Evolutionary conservation across 2,888 invertebrate genomes (phyloP), one percentile per base, ranked within the genome.

Genomic region (Junonia oenone): DNA sequence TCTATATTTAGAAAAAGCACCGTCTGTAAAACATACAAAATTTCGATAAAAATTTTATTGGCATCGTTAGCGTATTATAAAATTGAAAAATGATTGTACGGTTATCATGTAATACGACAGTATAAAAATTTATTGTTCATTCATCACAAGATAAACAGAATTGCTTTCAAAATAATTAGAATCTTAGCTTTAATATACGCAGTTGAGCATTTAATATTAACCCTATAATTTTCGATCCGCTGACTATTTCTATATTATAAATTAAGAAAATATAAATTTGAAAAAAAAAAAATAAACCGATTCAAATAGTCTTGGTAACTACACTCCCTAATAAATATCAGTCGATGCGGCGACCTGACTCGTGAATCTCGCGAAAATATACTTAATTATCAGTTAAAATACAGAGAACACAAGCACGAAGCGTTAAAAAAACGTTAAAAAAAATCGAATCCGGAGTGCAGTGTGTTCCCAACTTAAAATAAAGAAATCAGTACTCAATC

Each of bases 1-100:
- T 78, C 71, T 87, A 79, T 88, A 87, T 89, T 88, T 87, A 83
- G 83, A 83, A 84, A 88, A 90, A 90, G 89, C 90, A 90, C 89
- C 89, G 81, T 88, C 85, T 84, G 87, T 89, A 88, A 85, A 88
- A 85, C 83, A 82, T 87, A 88, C 82, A 88, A 90, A 86, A 78
- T 79, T 81, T 74, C 72, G 78, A 76, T 83, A 81, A 79, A 78
- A 80, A 71, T 72, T 78, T 83, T 78, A 79, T 84, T 84, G 85
- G 81, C 83, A 80, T 85, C 78, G 66, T 77, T 73, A 78, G 81
- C 77, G 67, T 78, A 72, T 71, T 84, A 83, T 78, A 85, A 87
- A 87, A 85, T 76, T 83, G 79, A 73, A 79, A 81, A 78, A 67
- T 68, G 71, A 68, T 72, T 69, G 66, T 72, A 71, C 56, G 53